Evolutionary conservation across 2,888 invertebrate species (phyloP), one percentile per base, ranked within the genome.

Genomic region (Rhagophthalmus giganteus): DNA sequence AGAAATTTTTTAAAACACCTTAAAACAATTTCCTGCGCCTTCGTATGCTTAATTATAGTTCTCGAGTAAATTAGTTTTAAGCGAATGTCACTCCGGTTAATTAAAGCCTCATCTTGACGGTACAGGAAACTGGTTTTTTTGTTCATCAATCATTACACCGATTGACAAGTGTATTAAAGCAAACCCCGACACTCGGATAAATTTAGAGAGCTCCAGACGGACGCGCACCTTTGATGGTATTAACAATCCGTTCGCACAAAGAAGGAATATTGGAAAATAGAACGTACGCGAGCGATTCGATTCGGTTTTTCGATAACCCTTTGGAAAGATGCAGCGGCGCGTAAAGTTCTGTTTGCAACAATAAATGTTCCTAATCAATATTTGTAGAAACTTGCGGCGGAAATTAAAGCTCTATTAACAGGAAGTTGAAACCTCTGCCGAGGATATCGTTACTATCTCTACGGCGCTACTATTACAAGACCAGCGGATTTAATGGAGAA

Each of bases 321-420:
- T 41, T 47, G 53, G 38, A 34, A 45, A 28, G 30, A 37, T 15
- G 32, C 45, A 35, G 13, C 31, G 42, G 26, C 27, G 50, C 46
- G 50, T 50, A 31, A 54, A 46, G 34, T 28, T 35, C 45, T 38
- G 55, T 55, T 55, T 51, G 46, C 42, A 30, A 51, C 51, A 55
- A 55, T 50, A 54, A 54, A 30, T 46, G 41, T 42, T 33, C 24
- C 37, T 50, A 54, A 54, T 50, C 54, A 49, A 54, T 54, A 54
- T n/a, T n/a, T n/a, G n/a, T 49, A 40, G 46, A 41, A 48, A 46
- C 47, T 51, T 31, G 42, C 26, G 39, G 50, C 55, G 55, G 55
- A 55, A 55, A 55, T 55, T 55, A 55, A 55, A 55, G 41, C 46
- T 31, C 50, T 41, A 55, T 55, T 55, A 55, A 51, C 55, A 51